Evolutionary conservation across 2,888 invertebrate species (phyloP).

Genomic region (Phania funesta): DNA sequence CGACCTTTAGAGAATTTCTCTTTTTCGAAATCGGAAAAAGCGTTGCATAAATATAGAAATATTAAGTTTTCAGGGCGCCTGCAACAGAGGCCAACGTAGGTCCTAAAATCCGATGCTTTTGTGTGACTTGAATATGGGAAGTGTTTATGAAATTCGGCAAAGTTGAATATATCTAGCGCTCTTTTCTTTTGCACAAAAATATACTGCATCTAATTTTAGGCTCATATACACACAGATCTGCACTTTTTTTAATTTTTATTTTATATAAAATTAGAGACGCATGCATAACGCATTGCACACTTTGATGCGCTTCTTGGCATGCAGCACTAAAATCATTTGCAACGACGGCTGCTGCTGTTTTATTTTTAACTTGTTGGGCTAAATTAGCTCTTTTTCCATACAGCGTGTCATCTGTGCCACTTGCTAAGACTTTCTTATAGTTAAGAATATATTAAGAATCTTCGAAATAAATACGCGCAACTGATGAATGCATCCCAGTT

Average conservation of each 20-base stretch:
- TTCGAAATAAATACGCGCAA: too few species aligned
- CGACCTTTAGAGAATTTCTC: too few species aligned
- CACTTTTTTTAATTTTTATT: neutral
- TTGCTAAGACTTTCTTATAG: conserved; percentile 1
- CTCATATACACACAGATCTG: neutral
- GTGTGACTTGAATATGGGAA: neutral
- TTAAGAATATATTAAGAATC: neutral
- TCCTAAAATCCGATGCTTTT: too few species aligned
- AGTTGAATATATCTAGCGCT: too few species aligned
- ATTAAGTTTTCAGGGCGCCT: too few species aligned
- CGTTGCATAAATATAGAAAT: too few species aligned
- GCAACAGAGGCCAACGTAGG: too few species aligned
- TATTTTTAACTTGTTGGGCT: conserved; percentile 37
- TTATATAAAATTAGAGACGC: conserved; percentile 53
- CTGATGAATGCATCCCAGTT: too few species aligned
- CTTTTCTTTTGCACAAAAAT: neutral
- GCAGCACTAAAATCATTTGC: conserved; percentile 51
- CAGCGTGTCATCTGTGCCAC: conserved; percentile 18
- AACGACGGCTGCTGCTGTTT: conserved; percentile 45
- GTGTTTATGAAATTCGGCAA: too few species aligned
- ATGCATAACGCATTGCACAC: conserved; percentile 28
- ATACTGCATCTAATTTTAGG: neutral
- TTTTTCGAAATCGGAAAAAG: too few species aligned
- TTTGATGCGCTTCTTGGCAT: conserved; percentile 49
- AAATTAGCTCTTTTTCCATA: conserved; percentile 51